Evolutionary conservation across 2,797 vertebrate species (phyloP), one percentile per base, ranked within the genome.

Genomic region (Molossus alvarezi): DNA sequence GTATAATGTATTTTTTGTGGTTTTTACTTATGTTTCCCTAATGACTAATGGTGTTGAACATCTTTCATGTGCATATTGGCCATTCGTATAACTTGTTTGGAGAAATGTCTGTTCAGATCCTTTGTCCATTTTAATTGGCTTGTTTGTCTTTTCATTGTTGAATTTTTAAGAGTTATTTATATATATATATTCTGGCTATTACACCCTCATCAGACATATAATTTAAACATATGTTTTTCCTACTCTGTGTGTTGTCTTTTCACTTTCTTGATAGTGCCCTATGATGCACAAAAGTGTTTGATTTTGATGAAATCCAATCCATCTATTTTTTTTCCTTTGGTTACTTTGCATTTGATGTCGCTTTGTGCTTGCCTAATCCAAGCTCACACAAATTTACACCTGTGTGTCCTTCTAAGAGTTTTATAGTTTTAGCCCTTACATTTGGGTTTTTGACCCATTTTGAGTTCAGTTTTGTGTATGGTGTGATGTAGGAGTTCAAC

Each of bases 201-300:
- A 85, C 1, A 55, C 23, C 27, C 15, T 82, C 64, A 62, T 81
- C 71, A 81, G 29, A 45, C 51, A 73, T 9, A 9, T 91, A 80
- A 85, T 81, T 88, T 80, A 60, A 94, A 69, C 17, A 33, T 88
- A 69, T 90, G 75, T 90, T 51, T 69, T 23, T 23, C 45, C 79
- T 25, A 57, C 65, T 51, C 23, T 69, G 6, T 76, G 72, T 55
- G 14, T 91, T 57, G 1, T 73, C 45, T 85, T 93, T 92, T 96
- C 17, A 72, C 29, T 84, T 95, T 93, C 76, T 73, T 93, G 41
- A 53, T 83, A 72, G 69, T 51, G 18, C 62, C 57, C 57, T 92
- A 81, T 64, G 33, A 75, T 90, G 14, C 10, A 86, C 33, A 37
- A 27, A 82, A 75, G 20, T 25, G 23, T 81, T 90, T 93, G 37